Conservation (phyloP, 2,888 invertebrate genomes). For the Drosophila fulvimacula region DNA sequence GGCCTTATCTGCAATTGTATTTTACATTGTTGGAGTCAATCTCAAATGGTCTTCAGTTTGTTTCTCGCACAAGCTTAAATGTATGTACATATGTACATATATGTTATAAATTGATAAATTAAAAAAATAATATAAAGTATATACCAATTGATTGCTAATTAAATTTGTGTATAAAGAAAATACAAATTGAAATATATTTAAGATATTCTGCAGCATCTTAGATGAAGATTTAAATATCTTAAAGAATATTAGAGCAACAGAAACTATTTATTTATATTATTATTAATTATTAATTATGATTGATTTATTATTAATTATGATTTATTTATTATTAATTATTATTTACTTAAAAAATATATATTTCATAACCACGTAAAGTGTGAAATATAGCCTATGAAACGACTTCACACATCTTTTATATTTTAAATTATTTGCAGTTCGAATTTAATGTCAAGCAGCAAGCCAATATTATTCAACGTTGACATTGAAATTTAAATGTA, state of each 20-base stretch:
- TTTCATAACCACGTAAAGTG: no score
- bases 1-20: background rate
- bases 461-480: background rate
- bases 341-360: no score
- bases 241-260: no score
- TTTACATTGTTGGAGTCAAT: slow-evolving; percentile 3
- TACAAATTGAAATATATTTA: background rate
- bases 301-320: no score
- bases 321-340: background rate
- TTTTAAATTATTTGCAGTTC: background rate
- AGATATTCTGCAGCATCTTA: no score
- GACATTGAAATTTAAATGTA: background rate
- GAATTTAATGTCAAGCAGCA: background rate
- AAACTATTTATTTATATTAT: no score
- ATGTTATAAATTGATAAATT: no score
- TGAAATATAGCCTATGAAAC: background rate
- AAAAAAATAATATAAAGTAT: no score
- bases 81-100: no score
- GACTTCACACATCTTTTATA: background rate
- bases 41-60: background rate
- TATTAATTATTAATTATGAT: no score
- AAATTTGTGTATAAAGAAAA: background rate
- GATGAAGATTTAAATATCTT: no score
- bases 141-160: background rate
- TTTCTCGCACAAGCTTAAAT: no score